These are phyloP conservation scores for Arion vulgaris DNA, from an alignment of 1,140 invertebrate genomes.

Conservation along the genomic window DNA sequence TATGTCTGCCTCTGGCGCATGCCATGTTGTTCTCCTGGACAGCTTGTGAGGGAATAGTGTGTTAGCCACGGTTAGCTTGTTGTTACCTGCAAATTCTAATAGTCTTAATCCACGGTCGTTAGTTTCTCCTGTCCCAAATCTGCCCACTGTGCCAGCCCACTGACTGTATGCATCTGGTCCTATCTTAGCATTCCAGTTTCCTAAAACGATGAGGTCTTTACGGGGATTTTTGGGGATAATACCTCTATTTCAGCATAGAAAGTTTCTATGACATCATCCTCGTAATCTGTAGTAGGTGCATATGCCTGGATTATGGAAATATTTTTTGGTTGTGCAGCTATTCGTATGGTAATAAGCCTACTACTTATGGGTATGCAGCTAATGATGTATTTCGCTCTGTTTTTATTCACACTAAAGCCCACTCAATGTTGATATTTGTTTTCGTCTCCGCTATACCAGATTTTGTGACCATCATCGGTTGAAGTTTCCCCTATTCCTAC, in stretches of 20 bases:
- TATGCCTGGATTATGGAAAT: not conserved
- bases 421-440: not conserved
- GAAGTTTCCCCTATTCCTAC: not conserved
- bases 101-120: not conserved
- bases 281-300: not conserved
- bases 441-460: not conserved
- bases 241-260: not conserved
- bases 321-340: not conserved
- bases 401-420: not conserved
- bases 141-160: not conserved
- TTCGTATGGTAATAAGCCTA: not conserved
- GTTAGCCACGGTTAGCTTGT: not conserved
- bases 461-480: not conserved
- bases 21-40: not conserved
- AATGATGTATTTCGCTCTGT: not conserved
- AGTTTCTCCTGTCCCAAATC: not conserved
- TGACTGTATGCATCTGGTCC: not conserved
- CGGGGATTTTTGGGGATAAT: not conserved
- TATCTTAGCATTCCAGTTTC: not conserved
- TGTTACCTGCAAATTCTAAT: not conserved
- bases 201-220: not conserved
- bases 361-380: not conserved
- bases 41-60: not conserved
- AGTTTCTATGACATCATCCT: not conserved
- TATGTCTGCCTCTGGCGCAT: no score